These are phyloP conservation scores for Allolobophora icterica DNA, from an alignment of 2,888 invertebrate genomes.

Conservation along the genomic window DNA sequence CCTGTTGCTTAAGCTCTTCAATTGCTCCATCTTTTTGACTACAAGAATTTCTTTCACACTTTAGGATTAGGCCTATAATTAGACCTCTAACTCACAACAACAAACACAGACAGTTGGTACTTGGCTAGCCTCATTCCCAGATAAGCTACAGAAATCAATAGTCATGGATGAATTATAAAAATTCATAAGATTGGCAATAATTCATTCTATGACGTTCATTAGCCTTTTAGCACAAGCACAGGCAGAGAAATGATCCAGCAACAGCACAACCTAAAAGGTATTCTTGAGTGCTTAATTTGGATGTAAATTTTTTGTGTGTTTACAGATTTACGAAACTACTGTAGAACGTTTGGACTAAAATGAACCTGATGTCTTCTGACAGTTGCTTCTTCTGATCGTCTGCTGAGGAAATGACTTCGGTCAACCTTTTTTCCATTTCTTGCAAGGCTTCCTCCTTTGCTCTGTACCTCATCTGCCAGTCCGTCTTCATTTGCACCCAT, in stretches of 20 bases:
- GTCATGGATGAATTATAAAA: not conserved
- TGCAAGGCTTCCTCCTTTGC: not conserved
- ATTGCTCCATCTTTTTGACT: not conserved
- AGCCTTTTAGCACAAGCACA: too few species aligned
- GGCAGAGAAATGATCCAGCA: not conserved
- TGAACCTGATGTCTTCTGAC: not conserved
- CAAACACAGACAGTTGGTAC: not conserved
- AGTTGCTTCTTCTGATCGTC: not conserved
- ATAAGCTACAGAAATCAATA: too few species aligned
- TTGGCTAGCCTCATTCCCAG: not conserved
- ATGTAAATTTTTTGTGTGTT: not conserved
- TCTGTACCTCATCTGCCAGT: not conserved
- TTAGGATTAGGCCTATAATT: not conserved
- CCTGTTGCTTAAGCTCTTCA: constrained; percentile 12
- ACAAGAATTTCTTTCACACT: not conserved
- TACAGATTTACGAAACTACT: not conserved
- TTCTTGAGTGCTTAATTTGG: not conserved
- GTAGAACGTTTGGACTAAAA: not conserved
- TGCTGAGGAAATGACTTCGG: not conserved
- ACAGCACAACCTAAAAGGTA: not conserved
- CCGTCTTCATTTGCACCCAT: not conserved
- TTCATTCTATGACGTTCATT: not conserved
- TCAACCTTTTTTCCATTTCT: constrained; percentile 14
- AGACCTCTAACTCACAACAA: not conserved
- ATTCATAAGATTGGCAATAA: not conserved